Evolutionary conservation across 2,113 vertebrate genomes (phyloP), one percentile per base, ranked within the genome.

Genomic region (Mustelus asterias): DNA sequence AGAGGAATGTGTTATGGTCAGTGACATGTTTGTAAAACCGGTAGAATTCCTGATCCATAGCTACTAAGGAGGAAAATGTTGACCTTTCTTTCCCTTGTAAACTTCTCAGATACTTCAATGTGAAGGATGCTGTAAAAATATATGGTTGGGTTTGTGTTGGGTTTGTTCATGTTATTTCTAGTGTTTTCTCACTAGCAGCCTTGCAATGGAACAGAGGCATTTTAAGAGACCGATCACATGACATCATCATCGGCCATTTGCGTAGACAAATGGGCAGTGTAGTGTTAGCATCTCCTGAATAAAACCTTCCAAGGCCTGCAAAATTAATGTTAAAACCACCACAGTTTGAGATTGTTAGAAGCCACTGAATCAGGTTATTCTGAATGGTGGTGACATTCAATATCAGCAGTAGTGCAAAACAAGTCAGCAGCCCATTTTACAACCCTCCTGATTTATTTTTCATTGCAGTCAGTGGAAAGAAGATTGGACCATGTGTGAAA

Each of bases 361-460:
- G 29, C 86, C 26, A 33, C 14, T 89, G 48, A 93, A 67, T 93
- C 60, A 93, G 37, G 6, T 65, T 93, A 67, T 93, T 37, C 54
- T 92, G 89, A 65, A 92, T 18, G n/a, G 58, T 33, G n/a, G 89
- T 92, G 86, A 89, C 60, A 92, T 20, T n/a, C 58, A 16, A 93
- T 67, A 65, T 93, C 89, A 93, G 60, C 33, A 93, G 18, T 67
- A 18, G 16, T 93, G 63, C 33, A 93, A 93, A 65, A 20, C 7
- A 63, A 90, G 88, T 60, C 88, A 60, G 29, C 54, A 67, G n/a
- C 33, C n/a, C 33, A 93, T 93, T 93, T 93, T 93, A 37, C 89
- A 37, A 2, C 60, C 6, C 14, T 37, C n/a, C 18, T 65, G 58
- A 93, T 65, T 41, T 67, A 65, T 5, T 10, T 67, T 93, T 93